Percentiles rank a stretch among this genome's conserved stretches.
These are phyloP conservation scores for Prionailurus bengalensis DNA, from an alignment of 2,113 vertebrate species.

Conservation along the genomic window DNA sequence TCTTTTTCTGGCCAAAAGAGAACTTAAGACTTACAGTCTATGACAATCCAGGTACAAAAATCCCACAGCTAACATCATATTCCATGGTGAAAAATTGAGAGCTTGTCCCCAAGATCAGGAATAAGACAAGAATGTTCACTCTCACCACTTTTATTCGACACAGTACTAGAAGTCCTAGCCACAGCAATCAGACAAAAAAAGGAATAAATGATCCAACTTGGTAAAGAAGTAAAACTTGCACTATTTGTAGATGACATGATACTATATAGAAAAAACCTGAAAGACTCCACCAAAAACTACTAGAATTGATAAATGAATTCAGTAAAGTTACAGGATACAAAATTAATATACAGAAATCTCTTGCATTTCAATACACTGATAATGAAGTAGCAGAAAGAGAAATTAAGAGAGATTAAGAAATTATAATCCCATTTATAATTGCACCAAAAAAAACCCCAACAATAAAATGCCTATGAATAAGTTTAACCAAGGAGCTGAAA, in stretches of 20 bases:
- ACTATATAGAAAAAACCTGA: not conserved
- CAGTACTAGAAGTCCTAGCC: not conserved
- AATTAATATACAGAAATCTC: not conserved
- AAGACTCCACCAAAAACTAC: not conserved
- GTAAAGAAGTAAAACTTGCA: not conserved
- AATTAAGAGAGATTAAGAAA: not conserved
- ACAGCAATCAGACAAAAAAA: not conserved
- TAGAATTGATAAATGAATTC: not conserved
- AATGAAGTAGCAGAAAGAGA: not conserved
- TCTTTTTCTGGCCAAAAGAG: too few species aligned
- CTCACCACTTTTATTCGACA: not conserved
- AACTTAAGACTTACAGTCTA: too few species aligned
- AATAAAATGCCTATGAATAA: not conserved
- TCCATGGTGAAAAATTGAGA: not conserved
- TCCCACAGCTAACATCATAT: not conserved
- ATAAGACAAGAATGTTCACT: not conserved
- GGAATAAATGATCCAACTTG: not conserved
- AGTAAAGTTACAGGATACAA: not conserved
- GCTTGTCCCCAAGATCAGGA: not conserved
- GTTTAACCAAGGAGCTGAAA: not conserved
- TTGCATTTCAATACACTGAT: not conserved
- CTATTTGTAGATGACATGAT: not conserved
- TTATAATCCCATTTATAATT: not conserved
- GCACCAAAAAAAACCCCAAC: not conserved
- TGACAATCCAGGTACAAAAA: not conserved